Conservation (phyloP, 37 sponge, comb jelly and placozoan genomes). For the Amphimedon queenslandica region DNA sequence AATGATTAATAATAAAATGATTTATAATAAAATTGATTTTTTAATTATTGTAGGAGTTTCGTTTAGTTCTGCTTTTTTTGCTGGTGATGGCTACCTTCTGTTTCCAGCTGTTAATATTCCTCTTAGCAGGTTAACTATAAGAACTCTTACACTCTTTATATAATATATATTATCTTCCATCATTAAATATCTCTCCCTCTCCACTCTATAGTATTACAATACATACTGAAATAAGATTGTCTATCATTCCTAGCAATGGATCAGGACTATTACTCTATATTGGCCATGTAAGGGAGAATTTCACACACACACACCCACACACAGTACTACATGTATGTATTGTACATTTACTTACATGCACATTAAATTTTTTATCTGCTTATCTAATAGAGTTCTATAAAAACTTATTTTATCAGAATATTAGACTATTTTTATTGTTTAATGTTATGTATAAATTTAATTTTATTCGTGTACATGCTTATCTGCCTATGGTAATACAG, state of each 20-base stretch:
- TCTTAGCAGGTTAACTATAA: not conserved
- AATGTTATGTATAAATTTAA: too few species aligned
- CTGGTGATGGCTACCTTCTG: conserved; percentile 33
- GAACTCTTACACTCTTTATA: not conserved
- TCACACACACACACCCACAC: too few species aligned
- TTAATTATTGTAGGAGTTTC: conserved; percentile 21
- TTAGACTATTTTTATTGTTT: too few species aligned
- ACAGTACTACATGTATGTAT: too few species aligned
- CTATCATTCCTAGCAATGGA: conserved; percentile 15
- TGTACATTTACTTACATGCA: too few species aligned
- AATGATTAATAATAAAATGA: not conserved
- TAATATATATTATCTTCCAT: not conserved
- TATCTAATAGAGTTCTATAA: too few species aligned
- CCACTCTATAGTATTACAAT: conserved; percentile 3
- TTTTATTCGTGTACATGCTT: too few species aligned
- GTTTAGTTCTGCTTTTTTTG: conserved; percentile 30
- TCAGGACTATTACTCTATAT: conserved; percentile 64
- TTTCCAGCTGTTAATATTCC: conserved; percentile 7
- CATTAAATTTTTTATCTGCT: too few species aligned
- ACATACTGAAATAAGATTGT: conserved; percentile 16
- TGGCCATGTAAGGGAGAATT: conserved; percentile 36
- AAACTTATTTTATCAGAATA: too few species aligned
- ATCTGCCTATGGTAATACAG: too few species aligned
- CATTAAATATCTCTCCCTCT: too few species aligned
- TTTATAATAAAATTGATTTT: not conserved